Conservation (phyloP, 2,888 invertebrate genomes). For the Colostygia pectinataria region DNA sequence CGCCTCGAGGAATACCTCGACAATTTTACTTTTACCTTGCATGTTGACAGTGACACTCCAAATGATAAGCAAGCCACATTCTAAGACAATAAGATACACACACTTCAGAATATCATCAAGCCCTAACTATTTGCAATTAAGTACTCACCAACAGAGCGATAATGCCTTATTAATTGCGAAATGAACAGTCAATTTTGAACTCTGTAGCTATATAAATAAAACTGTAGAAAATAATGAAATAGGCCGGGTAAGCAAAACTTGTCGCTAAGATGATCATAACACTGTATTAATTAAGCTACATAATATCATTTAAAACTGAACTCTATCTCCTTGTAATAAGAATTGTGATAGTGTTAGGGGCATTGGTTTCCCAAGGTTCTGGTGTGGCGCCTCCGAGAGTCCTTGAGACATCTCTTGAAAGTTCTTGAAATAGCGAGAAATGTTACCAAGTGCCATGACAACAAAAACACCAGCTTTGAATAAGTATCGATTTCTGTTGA, state of each 20-base stretch:
- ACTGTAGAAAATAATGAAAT: constrained; percentile 20
- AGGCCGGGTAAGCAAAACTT: constrained; percentile 20
- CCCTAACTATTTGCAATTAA: constrained; percentile 34
- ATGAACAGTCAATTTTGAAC: constrained; percentile 28
- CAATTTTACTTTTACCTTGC: constrained; percentile 15
- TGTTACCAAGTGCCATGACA: constrained; percentile 40
- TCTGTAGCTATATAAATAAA: constrained; percentile 28
- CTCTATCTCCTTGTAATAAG: constrained; percentile 9
- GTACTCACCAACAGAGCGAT: constrained; percentile 18
- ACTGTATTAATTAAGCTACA: neutral
- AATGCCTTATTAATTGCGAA: constrained; percentile 26
- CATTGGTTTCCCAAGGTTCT: constrained; percentile 43
- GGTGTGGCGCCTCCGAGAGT: constrained; percentile 67
- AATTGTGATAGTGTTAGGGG: neutral
- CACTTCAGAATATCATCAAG: constrained; percentile 30
- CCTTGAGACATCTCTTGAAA: constrained; percentile 56
- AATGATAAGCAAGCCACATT: constrained; percentile 25
- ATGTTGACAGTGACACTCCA: constrained; percentile 21
- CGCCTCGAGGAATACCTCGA: too few species aligned
- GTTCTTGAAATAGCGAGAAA: constrained; percentile 44
- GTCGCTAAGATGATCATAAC: constrained; percentile 14
- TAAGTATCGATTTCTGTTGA: constrained; percentile 28
- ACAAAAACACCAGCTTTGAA: constrained; percentile 37
- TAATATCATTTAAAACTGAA: neutral
- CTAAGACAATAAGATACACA: constrained; percentile 31